phyloP scores from a whole-genome alignment of 2,888 invertebrate genomes.

The Erebia epiphron region DNA sequence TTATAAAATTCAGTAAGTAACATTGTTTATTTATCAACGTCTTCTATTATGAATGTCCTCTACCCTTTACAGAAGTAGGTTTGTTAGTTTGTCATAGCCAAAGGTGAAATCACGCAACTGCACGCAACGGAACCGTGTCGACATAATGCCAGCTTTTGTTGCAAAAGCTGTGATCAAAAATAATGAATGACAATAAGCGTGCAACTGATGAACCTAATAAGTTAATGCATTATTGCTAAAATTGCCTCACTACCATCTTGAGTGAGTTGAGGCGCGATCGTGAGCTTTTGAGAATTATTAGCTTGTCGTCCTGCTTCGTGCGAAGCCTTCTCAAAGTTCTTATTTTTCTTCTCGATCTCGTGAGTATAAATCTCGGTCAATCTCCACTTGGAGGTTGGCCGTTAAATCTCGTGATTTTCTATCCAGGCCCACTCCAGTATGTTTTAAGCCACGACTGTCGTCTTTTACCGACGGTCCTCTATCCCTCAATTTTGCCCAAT shows the following conservation, averaged over 20 bases:
- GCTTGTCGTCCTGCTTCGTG: too few species aligned
- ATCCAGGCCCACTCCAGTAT: too few species aligned
- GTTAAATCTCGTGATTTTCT: too few species aligned
- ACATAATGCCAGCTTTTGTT: constrained; percentile 26
- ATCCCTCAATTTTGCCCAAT: too few species aligned
- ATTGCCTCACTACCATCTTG: background rate
- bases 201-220: constrained; percentile 6
- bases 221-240: constrained; percentile 10
- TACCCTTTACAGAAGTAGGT: constrained; percentile 23
- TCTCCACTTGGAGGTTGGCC: too few species aligned
- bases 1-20: background rate
- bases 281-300: too few species aligned
- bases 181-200: constrained; percentile 16
- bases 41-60: background rate
- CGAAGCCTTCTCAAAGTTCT: too few species aligned
- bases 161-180: constrained; percentile 24
- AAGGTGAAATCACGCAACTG: constrained; percentile 28
- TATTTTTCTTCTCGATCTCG: too few species aligned
- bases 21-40: constrained; percentile 4
- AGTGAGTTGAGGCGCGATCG: too few species aligned
- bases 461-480: too few species aligned
- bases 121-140: constrained; percentile 23
- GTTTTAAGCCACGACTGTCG: too few species aligned
- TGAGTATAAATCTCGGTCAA: too few species aligned
- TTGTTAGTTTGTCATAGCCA: constrained; percentile 8